Conservation (phyloP, 2,888 invertebrate species). For the Galeopsomyia nigrocyanea region DNA sequence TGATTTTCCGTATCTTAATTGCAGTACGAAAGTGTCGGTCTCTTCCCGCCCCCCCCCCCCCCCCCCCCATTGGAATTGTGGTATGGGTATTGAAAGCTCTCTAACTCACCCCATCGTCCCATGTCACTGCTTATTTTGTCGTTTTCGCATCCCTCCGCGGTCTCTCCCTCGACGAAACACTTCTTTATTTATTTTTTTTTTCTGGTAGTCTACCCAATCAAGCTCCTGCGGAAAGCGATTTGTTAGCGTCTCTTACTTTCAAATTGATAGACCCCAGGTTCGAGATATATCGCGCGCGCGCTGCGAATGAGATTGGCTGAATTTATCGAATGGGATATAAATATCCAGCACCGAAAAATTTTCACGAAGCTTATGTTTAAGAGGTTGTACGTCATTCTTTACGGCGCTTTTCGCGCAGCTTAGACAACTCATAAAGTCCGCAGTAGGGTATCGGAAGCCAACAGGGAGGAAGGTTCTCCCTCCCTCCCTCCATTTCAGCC, state of each 20-base stretch:
- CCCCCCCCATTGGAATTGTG: slow-evolving; percentile 6
- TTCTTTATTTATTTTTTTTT: slow-evolving; percentile 6
- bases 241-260: neutral
- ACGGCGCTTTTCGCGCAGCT: slow-evolving; percentile 37
- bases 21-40: neutral
- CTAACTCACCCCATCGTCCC: neutral
- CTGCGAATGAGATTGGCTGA: neutral
- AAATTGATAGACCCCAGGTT: neutral
- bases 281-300: neutral
- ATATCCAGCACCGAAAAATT: neutral
- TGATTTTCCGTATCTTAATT: slow-evolving; percentile 34
- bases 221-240: slow-evolving; percentile 7
- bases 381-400: slow-evolving; percentile 43
- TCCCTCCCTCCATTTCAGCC: no score
- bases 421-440: slow-evolving; percentile 43
- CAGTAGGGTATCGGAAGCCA: slow-evolving; percentile 9
- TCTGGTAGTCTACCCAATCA: neutral
- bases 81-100: slow-evolving; percentile 17
- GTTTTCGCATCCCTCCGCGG: neutral
- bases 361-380: slow-evolving; percentile 28
- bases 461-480: neutral
- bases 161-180: neutral
- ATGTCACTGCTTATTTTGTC: slow-evolving; percentile 28
- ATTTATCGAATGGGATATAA: slow-evolving; percentile 10
- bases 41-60: neutral